phyloP scores from a whole-genome alignment of 2,797 vertebrate genomes.

The Sitta carolinensis region DNA sequence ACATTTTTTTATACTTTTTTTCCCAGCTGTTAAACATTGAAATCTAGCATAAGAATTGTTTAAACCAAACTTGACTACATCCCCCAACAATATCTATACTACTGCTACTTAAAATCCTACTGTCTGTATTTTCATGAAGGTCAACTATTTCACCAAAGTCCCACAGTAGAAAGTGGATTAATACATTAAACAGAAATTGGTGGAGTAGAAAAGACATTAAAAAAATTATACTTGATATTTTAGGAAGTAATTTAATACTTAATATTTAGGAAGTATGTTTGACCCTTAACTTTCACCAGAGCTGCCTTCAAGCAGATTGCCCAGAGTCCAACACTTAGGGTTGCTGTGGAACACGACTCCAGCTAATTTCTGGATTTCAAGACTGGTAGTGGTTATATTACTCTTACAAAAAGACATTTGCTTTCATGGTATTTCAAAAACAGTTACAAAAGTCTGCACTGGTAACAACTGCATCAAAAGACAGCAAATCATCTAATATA shows the following conservation, averaged over 20 bases:
- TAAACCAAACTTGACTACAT: neutral
- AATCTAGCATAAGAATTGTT: neutral
- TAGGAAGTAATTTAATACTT: neutral
- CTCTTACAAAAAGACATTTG: neutral
- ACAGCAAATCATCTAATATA: neutral
- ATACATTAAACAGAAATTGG: neutral
- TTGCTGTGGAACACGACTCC: rapidly evolving
- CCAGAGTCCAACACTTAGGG: neutral
- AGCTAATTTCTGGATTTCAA: neutral
- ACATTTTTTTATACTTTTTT: neutral
- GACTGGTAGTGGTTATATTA: neutral
- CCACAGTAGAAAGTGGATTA: neutral
- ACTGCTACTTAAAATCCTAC: neutral
- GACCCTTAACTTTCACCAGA: neutral
- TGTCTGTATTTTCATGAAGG: neutral
- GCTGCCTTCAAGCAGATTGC: neutral
- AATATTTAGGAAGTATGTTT: neutral
- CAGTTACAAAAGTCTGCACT: neutral
- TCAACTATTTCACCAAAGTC: neutral
- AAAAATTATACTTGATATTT: neutral
- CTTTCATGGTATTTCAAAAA: neutral
- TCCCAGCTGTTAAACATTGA: neutral
- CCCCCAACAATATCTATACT: neutral
- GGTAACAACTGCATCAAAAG: neutral
- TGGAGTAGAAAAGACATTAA: neutral